Evolutionary conservation across 2,888 invertebrate species (phyloP), one percentile per base, ranked within the genome.

Genomic region (Trichopoda pennipes): DNA sequence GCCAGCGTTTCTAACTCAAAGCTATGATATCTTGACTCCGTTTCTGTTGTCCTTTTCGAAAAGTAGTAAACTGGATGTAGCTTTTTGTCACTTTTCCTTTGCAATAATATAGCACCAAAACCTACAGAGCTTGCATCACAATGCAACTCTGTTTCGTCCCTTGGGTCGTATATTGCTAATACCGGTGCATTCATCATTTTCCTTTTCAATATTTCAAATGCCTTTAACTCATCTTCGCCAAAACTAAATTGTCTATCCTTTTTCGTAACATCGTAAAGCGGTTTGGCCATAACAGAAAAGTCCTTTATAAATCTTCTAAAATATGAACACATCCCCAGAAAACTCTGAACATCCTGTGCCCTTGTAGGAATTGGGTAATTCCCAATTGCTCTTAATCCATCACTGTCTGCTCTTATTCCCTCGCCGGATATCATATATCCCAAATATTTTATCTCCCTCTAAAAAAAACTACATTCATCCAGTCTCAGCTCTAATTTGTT

Each of bases 11-110:
- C 44, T 86, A 87, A 44, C 6, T 44, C 44, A 44, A 44, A 44
- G 14, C 44, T 44, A 6, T 44, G 44, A 72, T 86, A 87, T 61
- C 85, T 85, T 9, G 84, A 55, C 63, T 88, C 87, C 93, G 95
- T 23, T 10, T 72, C 55, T 12, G 72, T 66, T 2, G 70, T 76
- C 28, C 28, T 66, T 56, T 73, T 85, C 19, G 87, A 88, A 76
- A 88, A 90, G 76, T 85, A 89, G 61, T 85, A 87, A 9, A 90
- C 86, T 0, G 89, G 89, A 64, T 87, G 86, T 6, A 87, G 76
- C 53, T 81, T 82, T 0, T 69, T 72, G 74, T 86, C 87, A 16
- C 84, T 84, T 56, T 76, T 76, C 44, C 77, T 81, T 76, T 90
- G 90, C 56, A 89, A 28, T 12, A 89, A 53, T 14, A 87, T 86